Evolutionary conservation across 2,113 vertebrate genomes (phyloP).

Genomic region (Pyxicephalus adspersus): DNA sequence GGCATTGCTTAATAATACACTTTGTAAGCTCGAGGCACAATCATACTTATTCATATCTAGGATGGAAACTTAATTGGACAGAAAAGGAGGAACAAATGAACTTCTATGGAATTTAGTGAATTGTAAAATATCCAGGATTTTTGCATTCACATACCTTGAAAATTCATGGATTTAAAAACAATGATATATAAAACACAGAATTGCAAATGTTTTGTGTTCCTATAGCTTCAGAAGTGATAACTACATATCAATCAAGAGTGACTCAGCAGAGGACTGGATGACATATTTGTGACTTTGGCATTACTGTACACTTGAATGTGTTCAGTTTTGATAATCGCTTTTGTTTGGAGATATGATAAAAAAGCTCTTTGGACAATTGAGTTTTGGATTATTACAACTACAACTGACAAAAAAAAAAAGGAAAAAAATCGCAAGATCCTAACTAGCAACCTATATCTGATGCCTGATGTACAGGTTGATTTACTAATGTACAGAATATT

Average conservation of each 20-base stretch:
- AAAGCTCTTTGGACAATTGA: no score
- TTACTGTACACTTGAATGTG: no score
- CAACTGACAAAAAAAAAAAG: no score
- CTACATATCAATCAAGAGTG: neutral
- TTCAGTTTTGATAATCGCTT: no score
- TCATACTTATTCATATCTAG: neutral
- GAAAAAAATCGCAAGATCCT: no score
- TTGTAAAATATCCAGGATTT: neutral
- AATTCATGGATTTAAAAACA: neutral
- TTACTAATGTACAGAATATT: no score
- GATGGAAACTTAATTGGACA: conserved; percentile 3
- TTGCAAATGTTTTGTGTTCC: neutral
- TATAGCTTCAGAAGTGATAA: neutral
- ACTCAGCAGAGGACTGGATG: no score
- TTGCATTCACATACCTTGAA: neutral
- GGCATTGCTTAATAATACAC: conserved; percentile 1
- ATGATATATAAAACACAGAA: neutral
- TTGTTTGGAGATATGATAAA: no score
- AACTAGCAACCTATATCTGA: no score
- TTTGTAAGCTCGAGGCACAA: conserved; percentile 2
- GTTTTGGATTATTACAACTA: no score
- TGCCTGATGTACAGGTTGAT: no score
- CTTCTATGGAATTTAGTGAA: neutral
- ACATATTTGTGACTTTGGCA: no score
- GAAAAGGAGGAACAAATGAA: neutral